Percentiles rank a stretch among this genome's conserved stretches.
These are phyloP conservation scores for Gallinago stenura DNA, from an alignment of 2,797 vertebrate species.

Conservation along the genomic window DNA sequence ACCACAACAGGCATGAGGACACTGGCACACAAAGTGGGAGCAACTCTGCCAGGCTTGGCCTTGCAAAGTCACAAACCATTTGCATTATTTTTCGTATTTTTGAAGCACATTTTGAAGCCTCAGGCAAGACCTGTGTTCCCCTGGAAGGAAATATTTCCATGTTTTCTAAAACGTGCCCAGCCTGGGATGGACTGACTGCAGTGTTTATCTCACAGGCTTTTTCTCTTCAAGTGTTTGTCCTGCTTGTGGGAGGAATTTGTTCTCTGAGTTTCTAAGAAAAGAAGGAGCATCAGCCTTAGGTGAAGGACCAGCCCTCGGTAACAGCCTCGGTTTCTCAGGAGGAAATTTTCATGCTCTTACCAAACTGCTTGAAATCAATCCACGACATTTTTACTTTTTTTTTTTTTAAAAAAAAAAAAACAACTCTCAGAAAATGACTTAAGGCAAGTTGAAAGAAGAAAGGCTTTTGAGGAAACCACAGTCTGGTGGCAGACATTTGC, in stretches of 20 bases:
- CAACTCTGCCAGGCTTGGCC: background rate
- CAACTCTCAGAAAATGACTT: background rate
- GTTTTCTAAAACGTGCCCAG: background rate
- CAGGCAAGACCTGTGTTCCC: background rate
- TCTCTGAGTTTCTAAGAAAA: background rate
- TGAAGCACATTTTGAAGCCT: background rate
- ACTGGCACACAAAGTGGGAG: background rate
- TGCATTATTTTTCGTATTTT: background rate
- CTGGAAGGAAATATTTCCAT: background rate
- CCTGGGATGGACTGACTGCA: background rate
- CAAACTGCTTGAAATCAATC: background rate
- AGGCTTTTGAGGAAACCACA: constrained; percentile 62
- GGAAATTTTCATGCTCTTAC: background rate
- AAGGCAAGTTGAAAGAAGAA: constrained; percentile 51
- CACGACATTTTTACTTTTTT: background rate
- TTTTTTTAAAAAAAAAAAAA: background rate
- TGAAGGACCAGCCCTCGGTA: background rate
- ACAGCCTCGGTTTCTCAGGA: background rate
- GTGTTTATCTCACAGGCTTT: background rate
- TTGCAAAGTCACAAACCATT: background rate
- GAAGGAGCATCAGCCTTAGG: background rate
- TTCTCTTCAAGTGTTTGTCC: background rate
- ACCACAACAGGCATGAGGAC: background rate
- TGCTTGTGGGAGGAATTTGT: background rate
- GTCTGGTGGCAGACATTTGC: constrained; percentile 23